Conservation (phyloP, 1,140 invertebrate species). For the Meloidogyne exigua region DNA sequence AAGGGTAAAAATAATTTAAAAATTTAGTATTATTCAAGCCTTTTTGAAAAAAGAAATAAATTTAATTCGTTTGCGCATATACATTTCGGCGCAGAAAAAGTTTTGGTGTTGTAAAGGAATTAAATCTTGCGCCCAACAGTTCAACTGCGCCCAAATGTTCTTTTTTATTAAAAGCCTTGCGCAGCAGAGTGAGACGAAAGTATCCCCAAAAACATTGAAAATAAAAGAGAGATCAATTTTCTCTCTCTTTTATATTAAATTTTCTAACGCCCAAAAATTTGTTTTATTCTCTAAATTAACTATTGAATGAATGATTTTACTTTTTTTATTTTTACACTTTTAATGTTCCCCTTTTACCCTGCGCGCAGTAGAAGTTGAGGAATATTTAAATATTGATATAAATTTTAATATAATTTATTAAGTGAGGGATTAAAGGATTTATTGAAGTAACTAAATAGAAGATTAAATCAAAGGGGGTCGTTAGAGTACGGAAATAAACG, state of each 20-base stretch:
- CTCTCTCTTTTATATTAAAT: not conserved
- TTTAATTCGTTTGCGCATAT: not conserved
- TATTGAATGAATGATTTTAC: slow-evolving; percentile 1
- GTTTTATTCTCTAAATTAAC: not conserved
- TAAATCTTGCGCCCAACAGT: not conserved
- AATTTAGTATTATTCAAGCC: not conserved
- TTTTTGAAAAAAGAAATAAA: not conserved
- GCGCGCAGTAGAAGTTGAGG: not conserved
- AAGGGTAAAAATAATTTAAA: slow-evolving; percentile 5
- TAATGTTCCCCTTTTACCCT: not conserved
- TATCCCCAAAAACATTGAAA: not conserved
- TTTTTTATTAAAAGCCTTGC: not conserved
- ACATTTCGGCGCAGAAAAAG: not conserved
- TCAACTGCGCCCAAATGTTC: not conserved
- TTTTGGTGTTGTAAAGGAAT: too few species aligned
- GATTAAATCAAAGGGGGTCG: not conserved
- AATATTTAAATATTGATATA: not conserved
- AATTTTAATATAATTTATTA: not conserved
- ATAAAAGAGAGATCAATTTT: not conserved
- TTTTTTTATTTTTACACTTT: slow-evolving; percentile 1
- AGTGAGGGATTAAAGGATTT: not conserved
- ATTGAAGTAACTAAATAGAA: not conserved
- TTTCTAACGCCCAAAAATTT: not conserved
- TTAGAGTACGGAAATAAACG: not conserved
- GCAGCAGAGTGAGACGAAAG: slow-evolving; percentile 1